Evolutionary conservation across 2,113 vertebrate genomes (phyloP).

Genomic region (Dromaius novaehollandiae): DNA sequence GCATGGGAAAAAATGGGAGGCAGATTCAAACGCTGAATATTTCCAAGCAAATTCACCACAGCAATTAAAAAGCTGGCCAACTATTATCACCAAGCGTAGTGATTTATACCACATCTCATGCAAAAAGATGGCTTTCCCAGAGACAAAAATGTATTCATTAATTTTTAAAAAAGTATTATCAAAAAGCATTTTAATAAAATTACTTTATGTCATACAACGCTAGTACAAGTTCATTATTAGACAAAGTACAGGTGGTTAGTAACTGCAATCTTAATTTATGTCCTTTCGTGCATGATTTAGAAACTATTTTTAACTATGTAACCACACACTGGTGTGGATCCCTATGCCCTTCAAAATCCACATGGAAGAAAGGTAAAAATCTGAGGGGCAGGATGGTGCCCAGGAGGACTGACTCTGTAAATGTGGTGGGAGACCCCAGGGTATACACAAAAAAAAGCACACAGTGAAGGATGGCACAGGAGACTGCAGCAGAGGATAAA

Average conservation of each 20-base stretch:
- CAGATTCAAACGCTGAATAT: neutral
- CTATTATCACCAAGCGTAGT: neutral
- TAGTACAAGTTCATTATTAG: neutral
- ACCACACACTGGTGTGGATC: neutral
- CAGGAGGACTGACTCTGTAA: neutral
- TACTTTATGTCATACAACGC: neutral
- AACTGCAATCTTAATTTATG: neutral
- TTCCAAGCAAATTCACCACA: neutral
- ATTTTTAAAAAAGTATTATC: neutral
- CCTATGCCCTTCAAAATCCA: neutral
- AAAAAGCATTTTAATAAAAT: neutral
- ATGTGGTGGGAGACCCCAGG: neutral
- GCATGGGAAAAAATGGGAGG: neutral
- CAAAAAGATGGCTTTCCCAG: neutral
- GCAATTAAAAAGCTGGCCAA: neutral
- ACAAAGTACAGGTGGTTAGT: neutral
- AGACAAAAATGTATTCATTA: neutral
- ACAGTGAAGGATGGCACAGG: neutral
- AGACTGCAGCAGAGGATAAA: neutral
- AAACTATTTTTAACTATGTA: neutral
- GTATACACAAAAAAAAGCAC: neutral
- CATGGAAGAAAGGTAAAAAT: neutral
- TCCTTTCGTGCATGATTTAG: neutral
- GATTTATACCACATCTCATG: neutral
- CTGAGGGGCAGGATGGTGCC: neutral